These are phyloP conservation scores for Chelmon rostratus DNA, from an alignment of 2,797 vertebrate genomes.

Conservation along the genomic window DNA sequence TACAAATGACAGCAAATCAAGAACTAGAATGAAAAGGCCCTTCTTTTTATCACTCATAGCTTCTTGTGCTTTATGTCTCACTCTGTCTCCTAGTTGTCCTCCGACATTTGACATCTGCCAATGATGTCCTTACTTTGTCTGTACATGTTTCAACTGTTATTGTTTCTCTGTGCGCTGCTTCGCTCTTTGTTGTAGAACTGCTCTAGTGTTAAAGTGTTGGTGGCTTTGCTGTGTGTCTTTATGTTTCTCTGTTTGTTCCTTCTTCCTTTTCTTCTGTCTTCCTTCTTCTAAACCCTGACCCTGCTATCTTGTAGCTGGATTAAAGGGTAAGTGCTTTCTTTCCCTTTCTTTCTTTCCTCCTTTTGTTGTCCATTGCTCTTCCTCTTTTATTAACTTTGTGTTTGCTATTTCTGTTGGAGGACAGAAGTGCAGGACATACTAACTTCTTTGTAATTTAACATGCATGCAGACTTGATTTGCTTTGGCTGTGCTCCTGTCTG, in stretches of 20 bases:
- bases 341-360: slow-evolving; percentile 82
- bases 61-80: slow-evolving; percentile 11
- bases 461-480: slow-evolving; percentile 85
- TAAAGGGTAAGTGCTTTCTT: slow-evolving; percentile 91
- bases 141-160: slow-evolving; percentile 23
- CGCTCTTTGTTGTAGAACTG: slow-evolving; percentile 50
- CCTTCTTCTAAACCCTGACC: slow-evolving; percentile 80
- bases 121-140: slow-evolving; percentile 20
- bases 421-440: slow-evolving; percentile 82
- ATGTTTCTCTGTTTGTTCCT: slow-evolving; percentile 81
- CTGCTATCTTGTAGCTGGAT: slow-evolving; percentile 97
- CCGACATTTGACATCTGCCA: neutral
- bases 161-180: slow-evolving; percentile 56
- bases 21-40: neutral
- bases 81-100: slow-evolving; percentile 15
- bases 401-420: slow-evolving; percentile 81
- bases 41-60: slow-evolving; percentile 17
- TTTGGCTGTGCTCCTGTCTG: slow-evolving; percentile 75
- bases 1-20: too few species aligned
- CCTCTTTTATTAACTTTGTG: slow-evolving; percentile 66
- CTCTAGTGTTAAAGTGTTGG: slow-evolving; percentile 53
- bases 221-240: slow-evolving; percentile 75
- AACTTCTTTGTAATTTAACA: slow-evolving; percentile 85
- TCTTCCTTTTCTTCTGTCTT: slow-evolving; percentile 90
- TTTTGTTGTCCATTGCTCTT: slow-evolving; percentile 36